Conservation (phyloP, 35 echinoderm and acorn worm genomes). For the Amphiura filiformis region DNA sequence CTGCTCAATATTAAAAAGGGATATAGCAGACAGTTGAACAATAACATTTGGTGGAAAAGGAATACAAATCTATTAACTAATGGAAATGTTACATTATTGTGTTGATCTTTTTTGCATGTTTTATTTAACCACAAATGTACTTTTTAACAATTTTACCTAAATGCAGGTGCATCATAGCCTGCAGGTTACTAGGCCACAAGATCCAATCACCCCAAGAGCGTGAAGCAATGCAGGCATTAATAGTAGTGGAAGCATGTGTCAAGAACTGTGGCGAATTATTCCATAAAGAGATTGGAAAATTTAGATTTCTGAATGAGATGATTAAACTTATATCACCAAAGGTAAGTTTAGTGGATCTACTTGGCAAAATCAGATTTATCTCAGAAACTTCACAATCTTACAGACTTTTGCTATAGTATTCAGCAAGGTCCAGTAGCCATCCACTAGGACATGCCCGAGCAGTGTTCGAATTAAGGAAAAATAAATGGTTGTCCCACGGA, state of each 20-base stretch:
- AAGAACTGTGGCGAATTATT: constrained; percentile 93
- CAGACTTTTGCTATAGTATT: too few relatives aligned
- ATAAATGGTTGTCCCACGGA: too few relatives aligned
- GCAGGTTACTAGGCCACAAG: constrained; percentile 76
- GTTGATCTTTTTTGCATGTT: neutral
- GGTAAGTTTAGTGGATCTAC: constrained; percentile 63
- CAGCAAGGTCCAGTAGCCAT: too few relatives aligned
- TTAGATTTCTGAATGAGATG: constrained; percentile 90
- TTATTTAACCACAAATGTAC: constrained; percentile 38
- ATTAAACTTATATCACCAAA: constrained; percentile 92
- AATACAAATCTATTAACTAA: too few relatives aligned
- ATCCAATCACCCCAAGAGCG: constrained; percentile 87
- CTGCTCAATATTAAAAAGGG: too few relatives aligned
- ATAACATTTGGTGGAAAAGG: too few relatives aligned
- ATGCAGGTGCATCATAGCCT: constrained; percentile 58
- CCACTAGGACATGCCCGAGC: too few relatives aligned
- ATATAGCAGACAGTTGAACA: too few relatives aligned
- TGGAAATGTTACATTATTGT: neutral
- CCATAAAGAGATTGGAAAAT: constrained; percentile 90
- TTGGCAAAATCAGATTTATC: too few relatives aligned
- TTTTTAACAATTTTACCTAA: neutral
- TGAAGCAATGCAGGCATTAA: constrained; percentile 75
- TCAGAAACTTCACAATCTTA: too few relatives aligned
- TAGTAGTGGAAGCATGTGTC: constrained; percentile 78
- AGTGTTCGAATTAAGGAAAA: too few relatives aligned